Percentiles rank a stretch among this genome's conserved stretches.
Conservation (phyloP, 2,113 vertebrate genomes). For the Cygnus atratus region DNA sequence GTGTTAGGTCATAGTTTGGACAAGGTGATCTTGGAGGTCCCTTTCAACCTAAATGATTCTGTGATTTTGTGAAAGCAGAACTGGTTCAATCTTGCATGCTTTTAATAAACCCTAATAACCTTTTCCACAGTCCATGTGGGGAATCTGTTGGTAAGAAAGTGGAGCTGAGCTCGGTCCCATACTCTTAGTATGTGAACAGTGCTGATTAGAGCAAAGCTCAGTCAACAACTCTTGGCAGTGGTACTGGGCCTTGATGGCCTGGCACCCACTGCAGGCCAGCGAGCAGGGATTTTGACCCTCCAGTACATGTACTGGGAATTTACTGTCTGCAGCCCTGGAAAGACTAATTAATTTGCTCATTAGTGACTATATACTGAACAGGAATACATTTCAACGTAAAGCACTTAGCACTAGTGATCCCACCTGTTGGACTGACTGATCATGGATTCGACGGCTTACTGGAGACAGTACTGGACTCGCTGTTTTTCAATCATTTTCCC, state of each 20-base stretch:
- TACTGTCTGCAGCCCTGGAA: not conserved
- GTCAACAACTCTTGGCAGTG: not conserved
- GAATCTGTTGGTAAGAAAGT: not conserved
- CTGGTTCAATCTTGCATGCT: not conserved
- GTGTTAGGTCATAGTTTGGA: too few species aligned
- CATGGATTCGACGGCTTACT: not conserved
- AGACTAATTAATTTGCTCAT: not conserved
- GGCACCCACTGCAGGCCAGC: not conserved
- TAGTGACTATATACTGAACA: not conserved
- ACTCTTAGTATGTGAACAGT: not conserved
- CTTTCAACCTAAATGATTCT: too few species aligned
- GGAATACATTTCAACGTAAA: not conserved
- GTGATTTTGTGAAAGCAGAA: not conserved
- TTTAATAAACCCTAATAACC: not conserved
- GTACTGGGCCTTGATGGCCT: not conserved
- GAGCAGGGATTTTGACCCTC: not conserved
- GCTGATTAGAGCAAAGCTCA: not conserved
- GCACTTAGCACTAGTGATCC: not conserved
- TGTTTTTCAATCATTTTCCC: not conserved
- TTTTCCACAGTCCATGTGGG: not conserved
- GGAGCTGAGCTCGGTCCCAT: accelerated
- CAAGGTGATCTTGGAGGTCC: too few species aligned
- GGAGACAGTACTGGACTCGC: not conserved
- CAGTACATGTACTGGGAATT: not conserved
- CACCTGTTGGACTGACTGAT: not conserved